These are phyloP conservation scores for Pangasius krempfi DNA, from an alignment of 2,797 vertebrate genomes.

Conservation along the genomic window DNA sequence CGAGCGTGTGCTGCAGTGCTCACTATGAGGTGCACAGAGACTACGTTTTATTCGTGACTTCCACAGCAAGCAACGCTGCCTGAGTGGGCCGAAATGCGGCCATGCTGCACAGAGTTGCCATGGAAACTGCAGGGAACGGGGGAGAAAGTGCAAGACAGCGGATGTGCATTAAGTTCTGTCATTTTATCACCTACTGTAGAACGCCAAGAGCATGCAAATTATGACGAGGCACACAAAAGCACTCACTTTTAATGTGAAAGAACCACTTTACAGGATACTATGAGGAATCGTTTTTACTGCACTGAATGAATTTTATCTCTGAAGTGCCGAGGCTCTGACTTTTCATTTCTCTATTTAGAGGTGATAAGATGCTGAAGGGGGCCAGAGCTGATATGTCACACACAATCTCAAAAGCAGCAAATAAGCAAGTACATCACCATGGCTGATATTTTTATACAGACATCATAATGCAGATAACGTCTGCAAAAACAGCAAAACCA, in stretches of 20 bases:
- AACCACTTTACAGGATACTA: neutral
- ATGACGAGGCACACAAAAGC: constrained; percentile 48
- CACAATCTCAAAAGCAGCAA: constrained; percentile 15
- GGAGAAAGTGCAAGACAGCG: constrained; percentile 65
- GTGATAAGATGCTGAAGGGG: neutral
- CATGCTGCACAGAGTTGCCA: constrained; percentile 77
- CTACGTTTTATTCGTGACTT: constrained; percentile 64
- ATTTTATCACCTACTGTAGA: constrained; percentile 57
- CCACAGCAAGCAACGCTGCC: constrained; percentile 57
- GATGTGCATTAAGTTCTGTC: constrained; percentile 64
- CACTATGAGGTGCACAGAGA: constrained; percentile 52
- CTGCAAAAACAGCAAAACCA: constrained; percentile 11
- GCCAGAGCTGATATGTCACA: neutral
- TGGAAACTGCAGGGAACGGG: constrained; percentile 76
- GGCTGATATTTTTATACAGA: constrained; percentile 13
- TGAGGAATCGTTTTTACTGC: neutral
- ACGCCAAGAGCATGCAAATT: constrained; percentile 45
- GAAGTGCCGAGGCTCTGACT: neutral
- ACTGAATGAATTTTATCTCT: constrained; percentile 22
- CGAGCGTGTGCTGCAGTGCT: constrained; percentile 53
- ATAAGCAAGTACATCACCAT: neutral
- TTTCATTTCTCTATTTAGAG: constrained; percentile 20
- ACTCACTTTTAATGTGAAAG: constrained; percentile 5
- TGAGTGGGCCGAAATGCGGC: constrained; percentile 78
- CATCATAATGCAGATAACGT: constrained; percentile 38